Evolutionary conservation across 2,113 vertebrate species (phyloP), one percentile per base, ranked within the genome.

Genomic region (Amphiprion ocellaris): DNA sequence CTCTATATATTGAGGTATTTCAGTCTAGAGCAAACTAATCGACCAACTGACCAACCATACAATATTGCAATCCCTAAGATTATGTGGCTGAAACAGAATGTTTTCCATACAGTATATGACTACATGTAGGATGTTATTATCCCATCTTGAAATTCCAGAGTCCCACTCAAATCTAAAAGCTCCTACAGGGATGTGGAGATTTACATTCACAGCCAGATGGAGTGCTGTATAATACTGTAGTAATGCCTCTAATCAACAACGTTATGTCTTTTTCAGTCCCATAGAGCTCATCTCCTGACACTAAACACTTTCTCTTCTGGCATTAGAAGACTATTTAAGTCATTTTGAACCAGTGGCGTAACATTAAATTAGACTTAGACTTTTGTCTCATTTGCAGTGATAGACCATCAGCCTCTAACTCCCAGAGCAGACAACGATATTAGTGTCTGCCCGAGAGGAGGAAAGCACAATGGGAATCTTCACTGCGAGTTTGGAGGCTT

Each of bases 341-440:
- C 41, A 39, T n/a, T 56, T 49, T n/a, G 14, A 59, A 30, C 23
- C 33, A 39, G 8, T 44, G 23, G 33, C 2, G 14, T 17, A 24
- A 21, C 39, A 28, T 80, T 47, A 46, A 50, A 56, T 63, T 39
- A 26, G 10, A 9, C 56, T 21, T 2, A 54, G 30, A 46, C 47
- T 55, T 68, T 53, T 33, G 47, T 28, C 53, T 78, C 62, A 73
- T 80, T 73, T 59, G 14, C 41, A 53, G 23, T 21, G 21, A 37
- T 46, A 46, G 12, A 24, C 23, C 8, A 28, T 69, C 44, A 49
- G 16, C 47, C 47, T 77, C 44, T 17, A 14, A 50, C 63, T 56
- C 59, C 46, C 50, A 50, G 26, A 12, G 50, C 52, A 70, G 58
- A 71, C 37, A 55, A 15, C 53, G 52, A 58, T 71, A 80, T 65